These are phyloP conservation scores for Pemphredon lugubris DNA, from an alignment of 2,888 invertebrate species.

Conservation along the genomic window DNA sequence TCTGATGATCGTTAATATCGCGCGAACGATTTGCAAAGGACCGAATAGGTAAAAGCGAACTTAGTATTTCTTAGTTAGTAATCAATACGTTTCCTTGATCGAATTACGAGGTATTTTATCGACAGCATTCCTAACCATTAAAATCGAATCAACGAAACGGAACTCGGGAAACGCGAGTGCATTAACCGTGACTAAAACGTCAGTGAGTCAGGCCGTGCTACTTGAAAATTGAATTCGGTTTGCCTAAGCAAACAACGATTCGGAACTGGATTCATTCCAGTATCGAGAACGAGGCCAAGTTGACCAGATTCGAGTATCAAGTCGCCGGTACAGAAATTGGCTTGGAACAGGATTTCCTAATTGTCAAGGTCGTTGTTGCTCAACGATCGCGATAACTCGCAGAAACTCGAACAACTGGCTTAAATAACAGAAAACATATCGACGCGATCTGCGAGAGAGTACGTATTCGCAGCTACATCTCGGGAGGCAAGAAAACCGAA, in stretches of 20 bases:
- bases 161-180: conserved; percentile 22
- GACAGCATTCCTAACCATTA: conserved; percentile 11
- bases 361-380: conserved; percentile 4
- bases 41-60: too few relatives aligned
- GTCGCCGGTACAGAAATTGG: background rate
- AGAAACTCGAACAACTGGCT: background rate
- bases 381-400: background rate
- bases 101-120: background rate
- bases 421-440: too few relatives aligned
- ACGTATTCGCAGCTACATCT: too few relatives aligned
- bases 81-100: background rate
- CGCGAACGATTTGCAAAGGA: too few relatives aligned
- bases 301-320: background rate
- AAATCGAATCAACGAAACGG: conserved; percentile 25
- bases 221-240: too few relatives aligned
- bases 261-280: background rate
- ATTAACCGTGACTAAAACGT: conserved; percentile 35
- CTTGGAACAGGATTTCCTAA: conserved; percentile 2
- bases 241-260: too few relatives aligned
- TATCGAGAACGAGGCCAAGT: conserved; percentile 4
- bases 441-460: too few relatives aligned
- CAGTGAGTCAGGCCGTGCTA: conserved; percentile 33
- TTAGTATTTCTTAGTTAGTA: too few relatives aligned
- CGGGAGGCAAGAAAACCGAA: too few relatives aligned
- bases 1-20: too few relatives aligned